A percentile compares a stretch with the other conserved stretches of the same genome.
Evolutionary conservation across 64 coral and sea anemone genomes (phyloP).

Genomic region (Cladopsammia gracilis): DNA sequence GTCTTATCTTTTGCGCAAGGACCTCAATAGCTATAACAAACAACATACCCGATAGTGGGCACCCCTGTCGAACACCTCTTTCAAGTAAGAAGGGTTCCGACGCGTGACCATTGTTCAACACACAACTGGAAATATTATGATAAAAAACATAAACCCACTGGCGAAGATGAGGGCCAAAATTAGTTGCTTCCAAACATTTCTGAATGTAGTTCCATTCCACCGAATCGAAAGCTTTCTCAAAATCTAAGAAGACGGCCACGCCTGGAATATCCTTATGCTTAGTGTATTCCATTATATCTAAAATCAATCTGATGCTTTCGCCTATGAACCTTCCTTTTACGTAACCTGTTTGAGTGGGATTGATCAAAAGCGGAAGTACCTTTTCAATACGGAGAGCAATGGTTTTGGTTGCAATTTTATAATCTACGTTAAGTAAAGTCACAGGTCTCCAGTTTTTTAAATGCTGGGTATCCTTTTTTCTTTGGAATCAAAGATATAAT

Average conservation of each 20-base stretch:
- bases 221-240: slow-evolving; percentile 37
- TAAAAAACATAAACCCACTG: slow-evolving; percentile 39
- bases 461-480: slow-evolving; percentile 14
- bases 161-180: slow-evolving; percentile 19
- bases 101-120: slow-evolving; percentile 28
- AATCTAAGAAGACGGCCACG: slow-evolving; percentile 17
- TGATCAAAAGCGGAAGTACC: slow-evolving; percentile 21
- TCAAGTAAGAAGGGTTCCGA: slow-evolving; percentile 31
- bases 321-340: slow-evolving; percentile 17
- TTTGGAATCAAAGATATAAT: slow-evolving; percentile 24
- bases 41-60: slow-evolving; percentile 35
- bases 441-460: slow-evolving; percentile 45
- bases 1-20: background rate
- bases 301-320: slow-evolving; percentile 28
- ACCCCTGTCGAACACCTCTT: slow-evolving; percentile 36
- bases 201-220: slow-evolving; percentile 34
- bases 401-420: slow-evolving; percentile 17
- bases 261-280: slow-evolving; percentile 13
- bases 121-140: slow-evolving; percentile 40
- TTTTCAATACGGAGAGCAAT: slow-evolving; percentile 27
- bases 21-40: slow-evolving; percentile 48
- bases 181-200: slow-evolving; percentile 18
- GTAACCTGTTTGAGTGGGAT: slow-evolving; percentile 27
- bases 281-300: slow-evolving; percentile 22
- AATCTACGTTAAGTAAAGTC: slow-evolving; percentile 25